Base-by-base conservation (phyloP, 2,113 vertebrate species). In the Erythrolamprus reginae region DNA sequence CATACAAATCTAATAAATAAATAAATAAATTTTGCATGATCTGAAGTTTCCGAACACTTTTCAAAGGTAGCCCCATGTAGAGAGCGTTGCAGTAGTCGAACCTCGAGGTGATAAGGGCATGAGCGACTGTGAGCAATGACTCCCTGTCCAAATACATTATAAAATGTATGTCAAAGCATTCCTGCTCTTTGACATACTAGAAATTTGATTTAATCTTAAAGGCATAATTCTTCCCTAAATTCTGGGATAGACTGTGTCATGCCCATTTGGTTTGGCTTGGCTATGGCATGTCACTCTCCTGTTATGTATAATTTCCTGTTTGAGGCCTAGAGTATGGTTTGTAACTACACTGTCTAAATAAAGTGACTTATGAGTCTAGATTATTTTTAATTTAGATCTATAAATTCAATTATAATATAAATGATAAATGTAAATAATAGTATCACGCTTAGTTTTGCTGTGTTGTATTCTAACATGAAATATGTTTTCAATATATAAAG, bases 401-500 rank as follows among this genome's bases (percentile, higher is more conserved):
- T 42, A 21, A 33, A 42, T 77, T 77, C 33, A 77, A 4, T 77
- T 42, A 77, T 70, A 10, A 26, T 58, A 58, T n/a, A 21, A 42
- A 77, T 77, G 38, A 77, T 77, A 77, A 77, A 42, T 23, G 1
- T 55, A 56, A 65, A 26, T 84, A 48, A 28, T 84, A 42, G 38
- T 82, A 84, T 48, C 82, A 26, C 24, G 47, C 65, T 84, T 55
- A 4, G 17, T 6, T 77, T 56, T 90, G 21, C 24, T 82, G 3
- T 50, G 1, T n/a, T 47, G 5, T 87, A 45, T 47, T 28, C 45
- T 88, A 19, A 4, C 23, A 12, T 88, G 53, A 88, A 45, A 12
- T 91, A n/a, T 91, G 88, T 92, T 92, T 88, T 86, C 0, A 91
- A 89, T 8, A 0, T 84, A 92, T 93, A 91, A 93, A 99, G 99